Evolutionary conservation across 2,888 invertebrate species (phyloP).

Genomic region (Hedychridium roseum): DNA sequence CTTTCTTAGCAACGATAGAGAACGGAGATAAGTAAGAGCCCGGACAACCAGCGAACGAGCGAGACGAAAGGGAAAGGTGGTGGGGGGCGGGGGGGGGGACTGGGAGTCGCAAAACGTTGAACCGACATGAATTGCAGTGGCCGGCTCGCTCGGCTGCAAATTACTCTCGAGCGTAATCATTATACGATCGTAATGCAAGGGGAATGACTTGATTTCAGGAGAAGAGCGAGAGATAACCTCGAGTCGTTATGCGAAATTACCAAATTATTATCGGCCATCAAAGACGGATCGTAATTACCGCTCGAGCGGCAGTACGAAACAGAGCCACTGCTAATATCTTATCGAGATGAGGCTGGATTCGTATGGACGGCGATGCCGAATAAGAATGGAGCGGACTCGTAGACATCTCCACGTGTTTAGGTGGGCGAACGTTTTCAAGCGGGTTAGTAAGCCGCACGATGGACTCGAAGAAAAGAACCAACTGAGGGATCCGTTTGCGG

Average conservation of each 20-base stretch:
- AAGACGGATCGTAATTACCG: conserved; percentile 33
- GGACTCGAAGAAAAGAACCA: conserved; percentile 39
- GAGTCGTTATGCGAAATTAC: conserved; percentile 36
- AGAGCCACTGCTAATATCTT: too few species aligned
- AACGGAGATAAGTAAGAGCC: too few species aligned
- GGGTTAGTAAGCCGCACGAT: conserved; percentile 47
- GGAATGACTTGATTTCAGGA: conserved; percentile 43
- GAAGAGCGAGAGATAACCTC: conserved; percentile 31
- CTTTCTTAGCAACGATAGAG: too few species aligned
- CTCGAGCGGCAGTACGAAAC: too few species aligned
- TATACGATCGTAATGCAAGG: conserved; percentile 45
- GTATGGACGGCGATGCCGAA: too few species aligned
- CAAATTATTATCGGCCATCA: conserved; percentile 39
- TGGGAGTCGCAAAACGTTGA: conserved; percentile 39
- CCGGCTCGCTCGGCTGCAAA: conserved; percentile 37
- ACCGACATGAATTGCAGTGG: conserved; percentile 26
- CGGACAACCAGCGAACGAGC: too few species aligned
- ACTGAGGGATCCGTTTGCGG: conserved; percentile 52
- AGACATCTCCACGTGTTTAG: conserved; percentile 57
- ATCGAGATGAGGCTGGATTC: too few species aligned
- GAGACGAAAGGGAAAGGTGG: too few species aligned
- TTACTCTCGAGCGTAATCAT: conserved; percentile 41
- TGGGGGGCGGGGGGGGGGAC: too few species aligned
- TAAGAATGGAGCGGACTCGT: too few species aligned
- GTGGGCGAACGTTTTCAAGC: conserved; percentile 54